Conservation (phyloP, 2,888 invertebrate species). For the Harpalus rubripes region DNA sequence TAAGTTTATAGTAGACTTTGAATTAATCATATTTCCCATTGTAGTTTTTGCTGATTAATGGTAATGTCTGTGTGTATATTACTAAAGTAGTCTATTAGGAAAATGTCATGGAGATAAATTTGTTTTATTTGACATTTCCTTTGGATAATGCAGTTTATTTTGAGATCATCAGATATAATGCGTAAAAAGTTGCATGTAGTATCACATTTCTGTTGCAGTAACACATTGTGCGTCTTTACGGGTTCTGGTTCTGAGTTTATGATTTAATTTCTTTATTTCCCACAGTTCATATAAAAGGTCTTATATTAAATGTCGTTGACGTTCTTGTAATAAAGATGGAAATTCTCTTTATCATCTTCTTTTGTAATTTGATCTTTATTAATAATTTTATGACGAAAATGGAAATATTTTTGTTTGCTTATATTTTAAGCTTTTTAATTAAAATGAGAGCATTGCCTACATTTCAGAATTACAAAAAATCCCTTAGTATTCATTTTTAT, state of each 20-base stretch:
- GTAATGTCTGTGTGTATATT: not conserved
- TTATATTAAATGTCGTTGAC: not conserved
- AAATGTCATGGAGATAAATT: conserved; percentile 27
- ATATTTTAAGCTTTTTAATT: too few relatives aligned
- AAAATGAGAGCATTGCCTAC: too few relatives aligned
- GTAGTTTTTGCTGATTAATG: conserved; percentile 11
- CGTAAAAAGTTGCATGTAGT: conserved; percentile 20
- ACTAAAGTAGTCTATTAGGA: conserved; percentile 12
- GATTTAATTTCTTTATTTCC: conserved; percentile 36
- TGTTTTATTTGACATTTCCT: conserved; percentile 33
- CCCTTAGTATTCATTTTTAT: too few relatives aligned
- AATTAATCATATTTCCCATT: not conserved
- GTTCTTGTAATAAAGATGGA: not conserved
- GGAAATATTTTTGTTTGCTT: too few relatives aligned
- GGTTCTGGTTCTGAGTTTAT: conserved; percentile 8
- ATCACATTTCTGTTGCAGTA: conserved; percentile 11
- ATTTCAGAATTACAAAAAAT: too few relatives aligned
- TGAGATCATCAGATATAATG: conserved; percentile 21
- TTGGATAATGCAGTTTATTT: conserved; percentile 3
- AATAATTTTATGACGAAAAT: too few relatives aligned
- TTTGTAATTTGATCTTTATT: not conserved
- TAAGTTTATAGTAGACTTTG: not conserved
- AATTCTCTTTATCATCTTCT: not conserved
- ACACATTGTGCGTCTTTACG: not conserved
- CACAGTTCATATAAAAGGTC: not conserved